Evolutionary conservation across 2,888 invertebrate species (phyloP).

Genomic region (Odontomyia ornata): DNA sequence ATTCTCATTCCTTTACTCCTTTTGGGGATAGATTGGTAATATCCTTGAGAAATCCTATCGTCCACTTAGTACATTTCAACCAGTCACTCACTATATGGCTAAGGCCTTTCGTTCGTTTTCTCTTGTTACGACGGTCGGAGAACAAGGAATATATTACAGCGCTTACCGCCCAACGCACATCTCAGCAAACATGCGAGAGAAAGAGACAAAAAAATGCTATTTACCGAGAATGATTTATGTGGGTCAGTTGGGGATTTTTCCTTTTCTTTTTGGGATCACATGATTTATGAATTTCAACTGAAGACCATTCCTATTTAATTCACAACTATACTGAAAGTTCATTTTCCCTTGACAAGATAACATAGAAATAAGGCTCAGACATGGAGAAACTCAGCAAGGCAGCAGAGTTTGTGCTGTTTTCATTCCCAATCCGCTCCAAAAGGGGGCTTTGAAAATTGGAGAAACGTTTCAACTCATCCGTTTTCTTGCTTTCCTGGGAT

Average conservation of each 20-base stretch:
- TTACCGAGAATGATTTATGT: constrained; percentile 60
- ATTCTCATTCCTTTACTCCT: constrained; percentile 17
- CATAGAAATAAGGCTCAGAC: background rate
- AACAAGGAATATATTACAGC: background rate
- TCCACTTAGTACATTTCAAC: constrained; percentile 22
- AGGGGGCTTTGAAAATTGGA: too few species aligned
- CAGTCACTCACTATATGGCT: constrained; percentile 1
- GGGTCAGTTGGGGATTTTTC: constrained; percentile 56
- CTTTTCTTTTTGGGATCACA: constrained; percentile 21
- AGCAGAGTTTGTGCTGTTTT: too few species aligned
- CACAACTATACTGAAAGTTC: constrained; percentile 34
- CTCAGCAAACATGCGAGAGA: background rate
- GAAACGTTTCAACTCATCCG: too few species aligned
- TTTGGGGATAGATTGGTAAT: constrained; percentile 5
- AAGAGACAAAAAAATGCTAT: constrained; percentile 27
- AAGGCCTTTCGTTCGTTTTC: background rate
- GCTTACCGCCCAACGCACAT: background rate
- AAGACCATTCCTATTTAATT: constrained; percentile 40
- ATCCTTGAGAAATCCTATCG: constrained; percentile 18
- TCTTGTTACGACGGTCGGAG: background rate
- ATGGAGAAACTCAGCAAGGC: background rate
- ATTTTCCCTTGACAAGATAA: constrained; percentile 33
- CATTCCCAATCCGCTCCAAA: too few species aligned
- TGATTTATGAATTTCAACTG: constrained; percentile 43
- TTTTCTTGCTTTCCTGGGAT: too few species aligned